phyloP scores from a whole-genome alignment of 92 coral and sea anemone genomes.

The Meandrina meandrites region DNA sequence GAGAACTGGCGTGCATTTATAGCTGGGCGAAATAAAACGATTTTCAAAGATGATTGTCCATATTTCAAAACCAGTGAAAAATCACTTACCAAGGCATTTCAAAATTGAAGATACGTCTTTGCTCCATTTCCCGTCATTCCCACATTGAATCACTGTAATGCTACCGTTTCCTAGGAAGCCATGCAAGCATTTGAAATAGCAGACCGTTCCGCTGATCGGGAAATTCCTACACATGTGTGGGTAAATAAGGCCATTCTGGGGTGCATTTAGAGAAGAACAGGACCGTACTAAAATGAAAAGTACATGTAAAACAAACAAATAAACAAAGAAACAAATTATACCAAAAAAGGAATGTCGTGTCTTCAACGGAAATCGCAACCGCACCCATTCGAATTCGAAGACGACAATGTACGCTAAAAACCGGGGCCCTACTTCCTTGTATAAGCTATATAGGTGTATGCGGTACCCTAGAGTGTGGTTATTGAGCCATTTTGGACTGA shows the following conservation, averaged over 20 bases:
- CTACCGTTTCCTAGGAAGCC: conserved; percentile 24
- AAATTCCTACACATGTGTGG: conserved; percentile 46
- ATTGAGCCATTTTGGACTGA: too few relatives aligned
- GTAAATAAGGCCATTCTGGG: conserved; percentile 52
- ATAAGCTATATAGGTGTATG: too few relatives aligned
- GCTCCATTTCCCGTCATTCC: conserved; percentile 42
- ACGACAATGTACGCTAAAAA: too few relatives aligned
- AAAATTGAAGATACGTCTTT: background rate
- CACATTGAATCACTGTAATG: background rate
- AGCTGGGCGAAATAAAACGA: background rate
- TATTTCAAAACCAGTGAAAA: background rate
- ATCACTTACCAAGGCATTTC: conserved; percentile 27
- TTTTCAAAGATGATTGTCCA: background rate
- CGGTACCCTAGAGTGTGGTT: too few relatives aligned
- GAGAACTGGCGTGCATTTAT: background rate
- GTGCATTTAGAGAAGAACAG: conserved; percentile 49
- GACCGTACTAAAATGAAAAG: conserved; percentile 33
- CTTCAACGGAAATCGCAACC: too few relatives aligned
- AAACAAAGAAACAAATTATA: too few relatives aligned
- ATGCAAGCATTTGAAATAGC: conserved; percentile 24
- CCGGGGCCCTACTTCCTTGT: too few relatives aligned
- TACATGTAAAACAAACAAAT: too few relatives aligned
- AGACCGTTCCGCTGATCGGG: conserved; percentile 26
- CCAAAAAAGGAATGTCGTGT: too few relatives aligned
- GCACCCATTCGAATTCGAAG: too few relatives aligned